Percentiles rank a stretch among this genome's conserved stretches.
phyloP scores from a whole-genome alignment of 2,888 invertebrate species.

The Embidobia sp. region DNA sequence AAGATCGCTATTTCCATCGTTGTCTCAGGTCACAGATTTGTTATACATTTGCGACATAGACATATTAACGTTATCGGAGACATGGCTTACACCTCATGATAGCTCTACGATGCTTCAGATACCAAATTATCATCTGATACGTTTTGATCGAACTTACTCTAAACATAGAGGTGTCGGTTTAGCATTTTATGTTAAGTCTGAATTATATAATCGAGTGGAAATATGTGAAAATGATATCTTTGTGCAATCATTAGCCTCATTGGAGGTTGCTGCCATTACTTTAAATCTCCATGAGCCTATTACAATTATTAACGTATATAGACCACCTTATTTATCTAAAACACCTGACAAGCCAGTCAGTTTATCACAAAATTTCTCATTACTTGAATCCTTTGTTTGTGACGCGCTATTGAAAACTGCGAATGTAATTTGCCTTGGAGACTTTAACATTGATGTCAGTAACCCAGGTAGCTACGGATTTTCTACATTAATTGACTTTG shows the following conservation, averaged over 20 bases:
- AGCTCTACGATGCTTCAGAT: too few relatives aligned
- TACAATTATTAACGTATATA: not conserved
- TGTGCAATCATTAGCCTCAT: not conserved
- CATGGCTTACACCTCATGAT: too few relatives aligned
- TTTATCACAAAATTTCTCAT: not conserved
- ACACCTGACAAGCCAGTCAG: not conserved
- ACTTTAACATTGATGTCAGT: constrained; percentile 3
- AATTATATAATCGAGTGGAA: too few relatives aligned
- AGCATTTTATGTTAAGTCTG: too few relatives aligned
- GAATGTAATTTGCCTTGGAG: constrained; percentile 1
- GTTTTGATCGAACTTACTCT: too few relatives aligned
- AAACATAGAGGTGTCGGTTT: too few relatives aligned
- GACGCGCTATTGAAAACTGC: not conserved
- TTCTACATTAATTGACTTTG: not conserved
- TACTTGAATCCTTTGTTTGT: constrained; percentile 3
- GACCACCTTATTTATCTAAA: not conserved
- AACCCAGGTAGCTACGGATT: not conserved
- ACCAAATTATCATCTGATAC: too few relatives aligned
- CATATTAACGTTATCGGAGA: too few relatives aligned
- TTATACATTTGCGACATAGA: too few relatives aligned
- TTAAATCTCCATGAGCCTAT: not conserved
- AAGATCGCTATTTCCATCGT: too few relatives aligned
- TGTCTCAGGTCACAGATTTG: too few relatives aligned
- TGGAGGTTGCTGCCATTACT: not conserved
- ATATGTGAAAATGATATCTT: not conserved